A percentile compares a stretch with the other conserved stretches of the same genome.
These are phyloP conservation scores for Athetis lepigone DNA, from an alignment of 2,888 invertebrate species.

Conservation along the genomic window DNA sequence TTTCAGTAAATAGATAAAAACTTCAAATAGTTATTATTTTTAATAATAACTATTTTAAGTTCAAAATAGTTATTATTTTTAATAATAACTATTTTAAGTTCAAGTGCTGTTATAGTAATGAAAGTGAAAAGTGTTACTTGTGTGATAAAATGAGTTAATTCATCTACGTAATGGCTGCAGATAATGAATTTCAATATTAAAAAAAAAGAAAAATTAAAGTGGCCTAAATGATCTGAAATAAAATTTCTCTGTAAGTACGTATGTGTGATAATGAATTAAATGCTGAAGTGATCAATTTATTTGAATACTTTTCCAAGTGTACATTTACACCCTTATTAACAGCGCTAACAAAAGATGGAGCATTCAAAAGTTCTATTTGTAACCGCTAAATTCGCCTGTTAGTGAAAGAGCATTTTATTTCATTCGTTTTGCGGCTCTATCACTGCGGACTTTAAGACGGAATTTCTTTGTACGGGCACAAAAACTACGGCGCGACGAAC, in stretches of 20 bases:
- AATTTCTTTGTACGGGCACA: slow-evolving; percentile 61
- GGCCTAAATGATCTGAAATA: slow-evolving; percentile 19
- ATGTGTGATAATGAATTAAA: slow-evolving; percentile 31
- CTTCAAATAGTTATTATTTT: too few relatives aligned
- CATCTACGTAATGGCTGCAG: background rate
- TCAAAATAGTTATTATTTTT: too few relatives aligned
- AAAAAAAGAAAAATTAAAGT: background rate
- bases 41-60: too few relatives aligned
- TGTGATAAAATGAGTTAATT: background rate
- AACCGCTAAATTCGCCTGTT: slow-evolving; percentile 60
- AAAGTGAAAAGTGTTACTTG: background rate
- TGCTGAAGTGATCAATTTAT: slow-evolving; percentile 2
- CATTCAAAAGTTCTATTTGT: slow-evolving; percentile 62
- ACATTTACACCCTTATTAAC: slow-evolving; percentile 7
- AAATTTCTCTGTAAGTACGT: slow-evolving; percentile 1
- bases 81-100: too few relatives aligned
- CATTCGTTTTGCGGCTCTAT: slow-evolving; percentile 66
- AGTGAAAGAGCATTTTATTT: slow-evolving; percentile 45
- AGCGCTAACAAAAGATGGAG: slow-evolving; percentile 27
- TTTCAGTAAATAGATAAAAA: too few relatives aligned
- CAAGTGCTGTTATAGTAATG: background rate
- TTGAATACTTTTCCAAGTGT: slow-evolving; percentile 10
- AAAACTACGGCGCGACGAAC: slow-evolving; percentile 64
- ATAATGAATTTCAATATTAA: slow-evolving; percentile 3
- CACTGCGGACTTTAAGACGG: slow-evolving; percentile 57